These are phyloP conservation scores for Phymatocera aterrima DNA, from an alignment of 2,888 invertebrate genomes.

Conservation along the genomic window DNA sequence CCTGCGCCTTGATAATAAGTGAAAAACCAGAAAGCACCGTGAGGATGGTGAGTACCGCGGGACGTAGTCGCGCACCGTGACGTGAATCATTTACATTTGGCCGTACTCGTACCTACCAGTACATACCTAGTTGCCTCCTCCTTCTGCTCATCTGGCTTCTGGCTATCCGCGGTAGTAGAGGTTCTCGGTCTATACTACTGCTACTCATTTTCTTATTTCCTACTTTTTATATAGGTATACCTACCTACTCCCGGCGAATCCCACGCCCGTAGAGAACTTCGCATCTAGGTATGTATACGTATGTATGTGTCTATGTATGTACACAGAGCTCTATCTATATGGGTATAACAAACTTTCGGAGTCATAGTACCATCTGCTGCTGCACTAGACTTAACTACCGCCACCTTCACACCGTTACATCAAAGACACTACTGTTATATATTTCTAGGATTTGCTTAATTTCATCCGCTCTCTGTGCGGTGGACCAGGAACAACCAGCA, in stretches of 20 bases:
- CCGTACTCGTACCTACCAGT: not conserved
- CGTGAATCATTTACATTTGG: slow-evolving; percentile 45
- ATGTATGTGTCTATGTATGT: not conserved
- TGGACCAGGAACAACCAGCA: slow-evolving; percentile 11
- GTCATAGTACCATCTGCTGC: not conserved
- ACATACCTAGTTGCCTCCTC: not conserved
- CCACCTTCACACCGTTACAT: slow-evolving; percentile 13
- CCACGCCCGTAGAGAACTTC: slow-evolving; percentile 38
- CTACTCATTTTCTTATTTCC: not conserved
- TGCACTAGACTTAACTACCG: not conserved
- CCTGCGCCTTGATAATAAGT: not conserved
- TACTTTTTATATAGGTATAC: not conserved
- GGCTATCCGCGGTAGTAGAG: slow-evolving; percentile 1
- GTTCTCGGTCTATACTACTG: not conserved
- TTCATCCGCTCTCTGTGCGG: slow-evolving; percentile 1
- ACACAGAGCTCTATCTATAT: not conserved
- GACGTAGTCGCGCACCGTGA: slow-evolving; percentile 46
- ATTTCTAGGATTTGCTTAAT: slow-evolving; percentile 21
- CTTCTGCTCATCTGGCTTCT: not conserved
- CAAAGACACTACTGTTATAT: slow-evolving; percentile 13
- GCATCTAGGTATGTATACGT: not conserved
- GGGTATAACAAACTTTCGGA: not conserved
- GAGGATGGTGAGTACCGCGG: not conserved
- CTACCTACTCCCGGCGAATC: slow-evolving; percentile 15
- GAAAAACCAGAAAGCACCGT: not conserved